Conservation (phyloP, 2,888 invertebrate genomes). For the Calliphora vomitoria region DNA sequence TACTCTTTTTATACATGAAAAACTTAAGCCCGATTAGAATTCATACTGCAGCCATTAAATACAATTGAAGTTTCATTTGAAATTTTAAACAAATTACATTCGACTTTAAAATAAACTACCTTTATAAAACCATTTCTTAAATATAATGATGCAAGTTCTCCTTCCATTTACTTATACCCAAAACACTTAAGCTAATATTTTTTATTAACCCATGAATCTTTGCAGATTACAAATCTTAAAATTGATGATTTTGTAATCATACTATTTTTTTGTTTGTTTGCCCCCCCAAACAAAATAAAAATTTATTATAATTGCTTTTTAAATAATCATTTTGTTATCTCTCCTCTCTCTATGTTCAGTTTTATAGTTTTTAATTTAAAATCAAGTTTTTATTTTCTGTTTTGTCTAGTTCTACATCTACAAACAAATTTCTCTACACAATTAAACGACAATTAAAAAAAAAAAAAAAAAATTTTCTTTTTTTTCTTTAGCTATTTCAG, state of each 20-base stretch:
- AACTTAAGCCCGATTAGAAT: no score
- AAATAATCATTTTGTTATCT: constrained; percentile 59
- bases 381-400: constrained; percentile 32
- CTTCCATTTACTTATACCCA: not conserved
- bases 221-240: constrained; percentile 41
- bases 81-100: no score
- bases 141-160: not conserved
- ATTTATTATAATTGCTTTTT: constrained; percentile 60
- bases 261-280: constrained; percentile 11
- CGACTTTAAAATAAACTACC: no score
- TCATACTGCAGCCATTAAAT: no score
- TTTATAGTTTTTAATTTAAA: constrained; percentile 57
- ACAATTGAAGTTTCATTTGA: no score
- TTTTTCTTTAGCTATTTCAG: not conserved
- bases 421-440: constrained; percentile 37
- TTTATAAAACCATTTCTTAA: no score
- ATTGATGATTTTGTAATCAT: constrained; percentile 54
- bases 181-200: constrained; percentile 3
- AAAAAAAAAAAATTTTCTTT: constrained; percentile 48
- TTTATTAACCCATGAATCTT: constrained; percentile 14
- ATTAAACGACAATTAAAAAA: constrained; percentile 68
- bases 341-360: constrained; percentile 18
- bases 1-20: no score
- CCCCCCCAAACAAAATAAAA: constrained; percentile 3
- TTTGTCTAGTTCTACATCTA: not conserved